A percentile compares a stretch with the other conserved stretches of the same genome.
These are phyloP conservation scores for Caenorhabditis sp. DNA, from an alignment of 2,888 invertebrate species.

Conservation along the genomic window DNA sequence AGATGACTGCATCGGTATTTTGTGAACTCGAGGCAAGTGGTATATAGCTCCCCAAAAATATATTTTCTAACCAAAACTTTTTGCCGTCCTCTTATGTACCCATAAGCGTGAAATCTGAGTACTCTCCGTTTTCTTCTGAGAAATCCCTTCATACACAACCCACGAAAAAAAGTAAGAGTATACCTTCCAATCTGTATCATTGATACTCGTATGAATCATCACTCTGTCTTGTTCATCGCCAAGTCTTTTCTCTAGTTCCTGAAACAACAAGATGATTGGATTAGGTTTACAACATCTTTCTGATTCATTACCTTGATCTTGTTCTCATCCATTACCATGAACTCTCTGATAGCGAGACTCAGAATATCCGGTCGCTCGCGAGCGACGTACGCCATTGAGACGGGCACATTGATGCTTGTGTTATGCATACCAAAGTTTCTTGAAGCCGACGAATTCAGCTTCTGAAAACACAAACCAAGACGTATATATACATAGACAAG, in stretches of 20 bases:
- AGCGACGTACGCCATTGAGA: slow-evolving; percentile 72
- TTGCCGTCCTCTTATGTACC: not conserved
- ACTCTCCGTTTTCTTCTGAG: not conserved
- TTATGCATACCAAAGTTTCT: slow-evolving; percentile 72
- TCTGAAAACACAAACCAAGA: slow-evolving; percentile 54
- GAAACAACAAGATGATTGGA: slow-evolving; percentile 42
- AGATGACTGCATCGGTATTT: too few relatives aligned
- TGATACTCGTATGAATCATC: slow-evolving; percentile 72
- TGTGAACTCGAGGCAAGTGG: too few relatives aligned
- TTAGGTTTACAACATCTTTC: slow-evolving; percentile 1
- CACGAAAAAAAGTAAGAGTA: too few relatives aligned
- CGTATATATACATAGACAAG: slow-evolving; percentile 31
- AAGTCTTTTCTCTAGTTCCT: slow-evolving; percentile 68
- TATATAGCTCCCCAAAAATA: too few relatives aligned
- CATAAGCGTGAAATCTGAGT: slow-evolving; percentile 6
- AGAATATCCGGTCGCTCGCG: slow-evolving; percentile 73
- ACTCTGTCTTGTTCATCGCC: slow-evolving; percentile 65
- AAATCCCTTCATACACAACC: not conserved
- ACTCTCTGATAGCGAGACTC: slow-evolving; percentile 70
- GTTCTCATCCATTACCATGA: slow-evolving; percentile 39
- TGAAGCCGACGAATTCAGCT: slow-evolving; percentile 56
- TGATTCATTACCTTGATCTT: slow-evolving; percentile 51
- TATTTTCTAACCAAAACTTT: not conserved
- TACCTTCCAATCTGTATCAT: slow-evolving; percentile 74
- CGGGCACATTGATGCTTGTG: slow-evolving; percentile 72